A percentile compares a stretch with the other conserved stretches of the same genome.
Conservation (phyloP, 2,113 vertebrate species). For the Tenebrosternarchus preto region DNA sequence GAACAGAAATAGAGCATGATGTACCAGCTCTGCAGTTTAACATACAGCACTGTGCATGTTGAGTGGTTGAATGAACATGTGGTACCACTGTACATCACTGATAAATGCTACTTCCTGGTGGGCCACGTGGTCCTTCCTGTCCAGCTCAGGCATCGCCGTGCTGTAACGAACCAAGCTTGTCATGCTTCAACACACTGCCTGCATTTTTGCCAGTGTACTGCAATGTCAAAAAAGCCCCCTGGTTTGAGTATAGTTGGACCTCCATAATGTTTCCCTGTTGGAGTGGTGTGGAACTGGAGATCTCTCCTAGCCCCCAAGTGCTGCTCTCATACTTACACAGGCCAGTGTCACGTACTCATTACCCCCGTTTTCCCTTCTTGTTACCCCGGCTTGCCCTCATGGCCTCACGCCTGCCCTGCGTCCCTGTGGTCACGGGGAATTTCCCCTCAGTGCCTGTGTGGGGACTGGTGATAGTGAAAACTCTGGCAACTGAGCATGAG, state of each 20-base stretch:
- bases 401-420: conserved; percentile 50
- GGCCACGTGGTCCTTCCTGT: conserved; percentile 22
- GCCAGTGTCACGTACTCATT: conserved; percentile 59
- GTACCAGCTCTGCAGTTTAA: too few relatives aligned
- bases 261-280: conserved; percentile 43
- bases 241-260: conserved; percentile 45
- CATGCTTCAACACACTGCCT: conserved; percentile 47
- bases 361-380: conserved; percentile 43
- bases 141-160: conserved; percentile 49
- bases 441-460: conserved; percentile 49
- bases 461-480: conserved; percentile 33
- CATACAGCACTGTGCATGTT: too few relatives aligned
- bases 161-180: conserved; percentile 56
- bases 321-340: conserved; percentile 53
- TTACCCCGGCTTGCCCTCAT: conserved; percentile 43
- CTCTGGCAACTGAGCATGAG: conserved; percentile 46
- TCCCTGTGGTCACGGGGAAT: conserved; percentile 64
- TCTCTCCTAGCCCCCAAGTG: conserved; percentile 52
- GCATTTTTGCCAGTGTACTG: conserved; percentile 44
- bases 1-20: not conserved
- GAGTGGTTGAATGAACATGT: not conserved
- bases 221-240: conserved; percentile 52
- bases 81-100: conserved; percentile 4
- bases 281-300: conserved; percentile 51
- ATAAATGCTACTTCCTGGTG: conserved; percentile 23